These are phyloP conservation scores for Bergia sp. DNA, from an alignment of 92 coral and sea anemone species.

Conservation along the genomic window DNA sequence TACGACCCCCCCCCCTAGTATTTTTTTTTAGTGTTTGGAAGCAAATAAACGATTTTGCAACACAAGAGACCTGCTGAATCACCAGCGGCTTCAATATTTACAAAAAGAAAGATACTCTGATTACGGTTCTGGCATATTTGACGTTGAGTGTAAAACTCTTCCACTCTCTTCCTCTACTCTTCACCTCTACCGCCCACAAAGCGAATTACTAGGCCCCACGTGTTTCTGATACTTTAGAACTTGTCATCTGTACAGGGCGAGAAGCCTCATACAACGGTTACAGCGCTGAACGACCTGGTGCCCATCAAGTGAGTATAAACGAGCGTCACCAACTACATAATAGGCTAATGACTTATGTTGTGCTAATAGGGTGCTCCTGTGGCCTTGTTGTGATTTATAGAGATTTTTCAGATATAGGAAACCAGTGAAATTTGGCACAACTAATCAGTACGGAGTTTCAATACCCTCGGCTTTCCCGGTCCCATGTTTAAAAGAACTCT, in stretches of 20 bases:
- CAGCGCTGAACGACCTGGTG: conserved; percentile 91
- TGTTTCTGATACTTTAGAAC: background rate
- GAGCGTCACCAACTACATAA: background rate
- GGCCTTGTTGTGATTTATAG: background rate
- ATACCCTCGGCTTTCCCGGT: no score
- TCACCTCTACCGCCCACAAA: background rate
- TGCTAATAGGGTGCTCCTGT: background rate
- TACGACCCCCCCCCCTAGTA: no score
- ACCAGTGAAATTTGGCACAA: no score
- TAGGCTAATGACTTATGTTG: background rate
- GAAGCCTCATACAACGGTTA: conserved; percentile 84
- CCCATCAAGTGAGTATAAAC: conserved; percentile 77
- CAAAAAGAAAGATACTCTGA: no score
- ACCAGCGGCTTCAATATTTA: background rate
- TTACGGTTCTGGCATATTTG: no score
- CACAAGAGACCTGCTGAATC: background rate
- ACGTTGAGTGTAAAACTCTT: background rate
- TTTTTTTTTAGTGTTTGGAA: background rate
- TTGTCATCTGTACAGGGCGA: conserved; percentile 54
- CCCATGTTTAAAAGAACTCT: no score
- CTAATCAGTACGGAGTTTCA: no score
- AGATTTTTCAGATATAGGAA: background rate
- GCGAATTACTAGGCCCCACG: background rate
- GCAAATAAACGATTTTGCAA: no score
- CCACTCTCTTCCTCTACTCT: background rate